phyloP scores from a whole-genome alignment of 2,797 vertebrate species.

The Protonibea diacanthus region DNA sequence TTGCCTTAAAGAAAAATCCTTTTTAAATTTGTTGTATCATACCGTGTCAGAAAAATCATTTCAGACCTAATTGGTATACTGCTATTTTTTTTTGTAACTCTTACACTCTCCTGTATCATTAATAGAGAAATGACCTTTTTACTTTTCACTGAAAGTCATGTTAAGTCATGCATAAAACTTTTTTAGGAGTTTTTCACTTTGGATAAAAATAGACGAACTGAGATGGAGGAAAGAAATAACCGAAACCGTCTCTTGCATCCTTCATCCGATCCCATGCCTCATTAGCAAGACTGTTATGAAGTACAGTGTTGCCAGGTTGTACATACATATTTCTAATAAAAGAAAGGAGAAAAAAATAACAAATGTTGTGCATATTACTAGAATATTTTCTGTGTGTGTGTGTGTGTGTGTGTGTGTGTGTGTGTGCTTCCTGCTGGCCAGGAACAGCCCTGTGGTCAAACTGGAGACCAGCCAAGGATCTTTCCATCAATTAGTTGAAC shows the following conservation, averaged over 20 bases:
- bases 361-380: slow-evolving; percentile 13
- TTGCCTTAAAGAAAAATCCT: background rate
- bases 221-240: background rate
- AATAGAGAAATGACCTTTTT: background rate
- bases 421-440: slow-evolving; percentile 50
- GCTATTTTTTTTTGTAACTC: background rate
- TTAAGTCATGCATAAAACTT: background rate
- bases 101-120: background rate
- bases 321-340: background rate
- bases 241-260: background rate
- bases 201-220: background rate
- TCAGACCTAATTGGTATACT: too few relatives aligned
- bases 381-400: slow-evolving; percentile 2
- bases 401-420: slow-evolving; percentile 4
- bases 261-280: background rate
- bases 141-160: background rate
- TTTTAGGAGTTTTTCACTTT: too few relatives aligned
- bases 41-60: too few relatives aligned
- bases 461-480: slow-evolving; percentile 74
- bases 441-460: slow-evolving; percentile 79
- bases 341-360: background rate
- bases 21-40: too few relatives aligned
- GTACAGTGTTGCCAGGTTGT: background rate
- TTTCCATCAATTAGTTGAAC: slow-evolving; percentile 78
- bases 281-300: background rate